Evolutionary conservation across 2,888 invertebrate genomes (phyloP), one percentile per base, ranked within the genome.

Genomic region (Toxonevra muliebris): DNA sequence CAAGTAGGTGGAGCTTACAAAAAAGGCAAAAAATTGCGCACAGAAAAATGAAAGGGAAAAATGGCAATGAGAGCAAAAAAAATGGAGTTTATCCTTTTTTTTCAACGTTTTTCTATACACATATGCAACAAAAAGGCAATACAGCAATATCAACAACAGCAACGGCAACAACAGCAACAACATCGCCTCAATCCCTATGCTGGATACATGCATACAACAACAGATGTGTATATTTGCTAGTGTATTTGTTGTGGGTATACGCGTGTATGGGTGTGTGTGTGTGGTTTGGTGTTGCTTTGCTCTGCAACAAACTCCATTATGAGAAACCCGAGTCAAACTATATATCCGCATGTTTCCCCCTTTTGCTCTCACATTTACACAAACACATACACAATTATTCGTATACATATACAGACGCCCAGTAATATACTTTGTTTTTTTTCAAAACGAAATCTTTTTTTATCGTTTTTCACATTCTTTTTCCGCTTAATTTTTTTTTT

Each of bases 1-100:
- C 78, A 81, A 75, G 82, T 82, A 82, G 82, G 82, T 82, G 80
- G 79, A 79, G 81, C 75, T 73, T 70, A 75, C 50, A 82, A 79
- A 82, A 80, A 80, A 80, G 75, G 71, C 74, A 75, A 80, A 81
- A 81, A 82, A 82, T 61, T 17, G 13, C 50, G 41, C 17, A 55
- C 19, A 61, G 66, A 61, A 66, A 61, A 66, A 66, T 66, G 61
- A 61, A 61, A 66, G 57, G 55, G 61, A 57, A 66, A 66, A 66
- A 61, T 60, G 54, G 55, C 66, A 66, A 53, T 12, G 19, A 10
- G 17, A n/a, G 17, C 19, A 53, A 60, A 60, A 15, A 60, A 43
- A 59, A 60, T n/a, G 17, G 11, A 53, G 19, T 53, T 11, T 11
- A 8, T 53, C 11, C 11, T 42, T 72, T 76, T 78, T 80, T 81